Percentiles rank a stretch among this genome's conserved stretches.
These are phyloP conservation scores for Drosophila tanythrix DNA, from an alignment of 2,888 invertebrate genomes.

Conservation along the genomic window DNA sequence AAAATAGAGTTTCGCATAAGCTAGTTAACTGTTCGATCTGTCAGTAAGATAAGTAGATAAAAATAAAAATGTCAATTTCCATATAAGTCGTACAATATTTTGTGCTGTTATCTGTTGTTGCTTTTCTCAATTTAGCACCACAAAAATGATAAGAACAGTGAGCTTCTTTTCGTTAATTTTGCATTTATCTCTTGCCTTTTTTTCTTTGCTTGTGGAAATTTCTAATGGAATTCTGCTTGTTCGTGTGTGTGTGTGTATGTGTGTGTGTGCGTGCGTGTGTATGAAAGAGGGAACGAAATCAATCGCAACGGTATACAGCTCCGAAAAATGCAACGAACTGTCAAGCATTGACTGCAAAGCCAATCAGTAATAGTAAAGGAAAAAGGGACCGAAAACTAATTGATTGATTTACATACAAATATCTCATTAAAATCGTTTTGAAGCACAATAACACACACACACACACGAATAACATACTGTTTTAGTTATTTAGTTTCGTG, in stretches of 20 bases:
- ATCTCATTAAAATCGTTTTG: conserved; percentile 33
- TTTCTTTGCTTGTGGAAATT: conserved; percentile 49
- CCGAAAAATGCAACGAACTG: conserved; percentile 25
- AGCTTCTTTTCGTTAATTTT: conserved; percentile 52
- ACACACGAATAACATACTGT: conserved; percentile 43
- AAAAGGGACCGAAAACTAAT: background rate
- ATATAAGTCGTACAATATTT: conserved; percentile 46
- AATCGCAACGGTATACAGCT: conserved; percentile 18
- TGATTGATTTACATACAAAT: conserved; percentile 41
- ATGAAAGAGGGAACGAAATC: conserved; percentile 23
- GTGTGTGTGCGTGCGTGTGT: conserved; percentile 27
- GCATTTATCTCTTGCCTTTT: conserved; percentile 28
- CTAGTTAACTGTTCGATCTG: conserved; percentile 43
- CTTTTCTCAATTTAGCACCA: conserved; percentile 58
- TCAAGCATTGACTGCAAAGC: conserved; percentile 6
- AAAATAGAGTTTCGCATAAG: conserved; percentile 45
- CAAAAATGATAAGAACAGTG: conserved; percentile 51
- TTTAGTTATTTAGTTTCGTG: conserved; percentile 39
- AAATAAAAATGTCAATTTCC: conserved; percentile 36
- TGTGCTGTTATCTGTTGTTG: conserved; percentile 45
- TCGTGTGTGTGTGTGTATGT: conserved; percentile 34
- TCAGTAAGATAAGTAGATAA: conserved; percentile 51
- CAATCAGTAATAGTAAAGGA: conserved; percentile 8
- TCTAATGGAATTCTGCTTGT: conserved; percentile 73
- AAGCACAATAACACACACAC: conserved; percentile 34